Evolutionary conservation across 2,888 invertebrate species (phyloP).

Genomic region (Zygothrica quintamaculata): DNA sequence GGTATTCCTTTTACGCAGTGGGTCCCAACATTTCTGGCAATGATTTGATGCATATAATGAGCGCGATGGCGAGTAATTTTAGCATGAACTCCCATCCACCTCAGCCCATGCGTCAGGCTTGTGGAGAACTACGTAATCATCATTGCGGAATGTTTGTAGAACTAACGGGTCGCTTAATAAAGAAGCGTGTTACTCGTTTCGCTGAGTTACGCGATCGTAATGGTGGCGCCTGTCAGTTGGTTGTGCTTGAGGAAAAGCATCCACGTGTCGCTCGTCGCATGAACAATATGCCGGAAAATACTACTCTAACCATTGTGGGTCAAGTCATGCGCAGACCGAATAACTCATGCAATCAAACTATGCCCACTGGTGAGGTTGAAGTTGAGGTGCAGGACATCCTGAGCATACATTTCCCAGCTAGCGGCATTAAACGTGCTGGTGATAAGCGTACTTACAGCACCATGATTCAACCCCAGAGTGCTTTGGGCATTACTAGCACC

Average conservation of each 20-base stretch:
- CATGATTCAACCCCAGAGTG: conserved; percentile 75
- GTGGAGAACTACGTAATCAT: conserved; percentile 86
- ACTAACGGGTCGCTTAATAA: conserved; percentile 88
- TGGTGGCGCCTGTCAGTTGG: conserved; percentile 88
- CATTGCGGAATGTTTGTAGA: conserved; percentile 86
- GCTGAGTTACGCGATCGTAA: conserved; percentile 87
- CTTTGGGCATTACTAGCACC: conserved; percentile 83
- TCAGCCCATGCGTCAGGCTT: conserved; percentile 84
- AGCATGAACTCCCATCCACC: conserved; percentile 83
- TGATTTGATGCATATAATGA: conserved; percentile 81
- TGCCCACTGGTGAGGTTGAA: conserved; percentile 85
- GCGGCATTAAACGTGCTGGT: conserved; percentile 72
- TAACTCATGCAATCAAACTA: conserved; percentile 83
- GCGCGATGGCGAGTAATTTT: conserved; percentile 81
- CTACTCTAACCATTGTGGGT: conserved; percentile 83
- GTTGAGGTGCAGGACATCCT: conserved; percentile 84
- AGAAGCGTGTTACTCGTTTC: conserved; percentile 86
- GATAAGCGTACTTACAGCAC: conserved; percentile 83
- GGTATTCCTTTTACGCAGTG: conserved; percentile 41
- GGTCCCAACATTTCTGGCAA: conserved; percentile 71
- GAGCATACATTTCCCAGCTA: conserved; percentile 74
- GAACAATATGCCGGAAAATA: conserved; percentile 84
- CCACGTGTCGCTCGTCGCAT: conserved; percentile 84
- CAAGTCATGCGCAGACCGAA: conserved; percentile 82
- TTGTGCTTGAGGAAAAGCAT: conserved; percentile 84